These are phyloP conservation scores for Tenualosa thibaudeaui DNA, from an alignment of 2,797 vertebrate species.

Conservation along the genomic window DNA sequence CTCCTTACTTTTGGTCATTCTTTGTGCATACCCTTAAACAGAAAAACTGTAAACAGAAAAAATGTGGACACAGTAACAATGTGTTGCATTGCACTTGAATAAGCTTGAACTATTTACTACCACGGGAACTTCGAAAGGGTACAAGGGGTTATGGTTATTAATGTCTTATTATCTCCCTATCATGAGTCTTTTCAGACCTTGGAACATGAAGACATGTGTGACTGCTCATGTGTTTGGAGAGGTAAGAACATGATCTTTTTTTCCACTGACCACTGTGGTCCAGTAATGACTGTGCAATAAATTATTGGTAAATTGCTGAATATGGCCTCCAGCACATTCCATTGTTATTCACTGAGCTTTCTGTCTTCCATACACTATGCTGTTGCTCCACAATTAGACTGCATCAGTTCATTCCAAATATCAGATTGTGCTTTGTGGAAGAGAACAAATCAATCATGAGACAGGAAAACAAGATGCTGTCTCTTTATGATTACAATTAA, in stretches of 20 bases:
- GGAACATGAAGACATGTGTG: background rate
- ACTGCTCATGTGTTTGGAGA: background rate
- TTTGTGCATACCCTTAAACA: background rate
- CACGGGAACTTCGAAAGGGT: too few relatives aligned
- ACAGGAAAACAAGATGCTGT: background rate
- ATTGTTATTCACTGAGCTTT: conserved; percentile 5
- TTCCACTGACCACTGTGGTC: background rate
- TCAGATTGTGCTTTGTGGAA: background rate
- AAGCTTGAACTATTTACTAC: background rate
- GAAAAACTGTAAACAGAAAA: background rate
- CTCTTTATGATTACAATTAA: conserved; percentile 58
- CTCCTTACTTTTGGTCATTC: too few relatives aligned
- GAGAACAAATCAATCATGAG: background rate
- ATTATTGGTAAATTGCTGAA: conserved; percentile 6
- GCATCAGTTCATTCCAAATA: conserved; percentile 8
- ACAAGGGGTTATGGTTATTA: too few relatives aligned
- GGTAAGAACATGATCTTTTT: background rate
- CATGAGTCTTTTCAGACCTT: too few relatives aligned
- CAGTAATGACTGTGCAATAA: background rate
- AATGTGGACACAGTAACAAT: background rate
- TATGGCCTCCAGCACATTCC: background rate
- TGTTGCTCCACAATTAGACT: conserved; percentile 27
- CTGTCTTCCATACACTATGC: background rate
- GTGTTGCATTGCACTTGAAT: background rate
- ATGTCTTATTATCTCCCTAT: background rate